Evolutionary conservation across 1,140 invertebrate genomes (phyloP).

Genomic region (Papilio aristodemus): DNA sequence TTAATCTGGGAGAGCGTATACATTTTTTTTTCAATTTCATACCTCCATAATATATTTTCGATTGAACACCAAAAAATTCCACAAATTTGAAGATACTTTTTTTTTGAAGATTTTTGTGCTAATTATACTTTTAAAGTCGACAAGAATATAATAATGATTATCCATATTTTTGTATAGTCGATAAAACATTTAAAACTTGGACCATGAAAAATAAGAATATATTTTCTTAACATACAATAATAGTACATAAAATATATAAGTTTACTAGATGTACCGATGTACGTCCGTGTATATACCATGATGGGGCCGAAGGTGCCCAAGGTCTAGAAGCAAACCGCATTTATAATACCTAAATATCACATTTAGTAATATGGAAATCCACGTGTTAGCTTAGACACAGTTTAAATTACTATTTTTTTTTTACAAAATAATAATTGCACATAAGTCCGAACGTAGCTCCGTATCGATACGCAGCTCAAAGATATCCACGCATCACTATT

Average conservation of each 20-base stretch:
- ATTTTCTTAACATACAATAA: conserved; percentile 80
- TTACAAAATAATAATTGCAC: conserved; percentile 81
- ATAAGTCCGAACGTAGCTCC: conserved; percentile 63
- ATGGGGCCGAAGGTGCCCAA: conserved; percentile 49
- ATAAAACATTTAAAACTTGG: conserved; percentile 81
- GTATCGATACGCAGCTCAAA: conserved; percentile 52
- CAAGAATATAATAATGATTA: conserved; percentile 80
- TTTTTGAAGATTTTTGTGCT: conserved; percentile 76
- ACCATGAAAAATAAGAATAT: conserved; percentile 81
- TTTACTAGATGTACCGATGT: conserved; percentile 71
- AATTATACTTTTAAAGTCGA: conserved; percentile 76
- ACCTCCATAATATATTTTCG: conserved; percentile 71
- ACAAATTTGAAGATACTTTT: conserved; percentile 77
- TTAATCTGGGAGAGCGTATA: conserved; percentile 78
- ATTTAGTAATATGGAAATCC: conserved; percentile 79
- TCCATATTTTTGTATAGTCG: conserved; percentile 79
- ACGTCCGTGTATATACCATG: conserved; percentile 65
- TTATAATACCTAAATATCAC: conserved; percentile 79
- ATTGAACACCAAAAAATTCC: conserved; percentile 79
- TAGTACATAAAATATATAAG: conserved; percentile 81
- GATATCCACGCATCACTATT: conserved; percentile 44
- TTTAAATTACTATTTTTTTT: conserved; percentile 76
- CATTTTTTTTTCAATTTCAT: conserved; percentile 71
- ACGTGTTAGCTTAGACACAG: conserved; percentile 76
- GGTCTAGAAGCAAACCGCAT: conserved; percentile 64